These are phyloP conservation scores for Aix galericulata DNA, from an alignment of 2,113 vertebrate genomes.

Conservation along the genomic window DNA sequence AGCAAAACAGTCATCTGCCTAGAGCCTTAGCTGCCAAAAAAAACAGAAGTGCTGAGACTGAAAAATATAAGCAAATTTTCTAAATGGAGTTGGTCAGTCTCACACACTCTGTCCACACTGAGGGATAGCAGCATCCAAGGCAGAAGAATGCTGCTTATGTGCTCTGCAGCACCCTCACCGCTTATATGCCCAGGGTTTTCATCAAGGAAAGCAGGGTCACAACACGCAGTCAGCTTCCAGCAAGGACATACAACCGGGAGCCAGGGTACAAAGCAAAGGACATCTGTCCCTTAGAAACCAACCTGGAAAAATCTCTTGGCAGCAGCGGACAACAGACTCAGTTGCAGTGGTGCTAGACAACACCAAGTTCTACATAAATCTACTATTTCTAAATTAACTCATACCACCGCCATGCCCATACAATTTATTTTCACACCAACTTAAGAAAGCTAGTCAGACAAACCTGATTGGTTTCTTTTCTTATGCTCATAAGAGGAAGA, in stretches of 20 bases:
- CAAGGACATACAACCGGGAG: not conserved
- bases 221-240: not conserved
- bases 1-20: not conserved
- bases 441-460: not conserved
- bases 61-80: not conserved
- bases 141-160: not conserved
- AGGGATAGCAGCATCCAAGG: not conserved
- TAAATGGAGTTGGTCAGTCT: not conserved
- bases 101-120: not conserved
- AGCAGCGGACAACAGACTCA: not conserved
- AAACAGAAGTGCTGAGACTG: not conserved
- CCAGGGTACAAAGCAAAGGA: not conserved
- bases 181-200: not conserved
- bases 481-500: fast-evolving
- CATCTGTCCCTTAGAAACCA: not conserved
- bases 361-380: not conserved
- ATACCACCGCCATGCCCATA: not conserved
- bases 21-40: not conserved
- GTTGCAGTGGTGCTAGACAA: not conserved
- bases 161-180: not conserved
- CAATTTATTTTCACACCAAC: not conserved
- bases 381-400: not conserved
- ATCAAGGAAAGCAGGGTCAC: not conserved
- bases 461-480: not conserved
- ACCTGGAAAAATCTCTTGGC: not conserved